Percentiles rank a stretch among this genome's conserved stretches.
phyloP scores from a whole-genome alignment of 2,888 invertebrate genomes.

The Drosophila histrio region DNA sequence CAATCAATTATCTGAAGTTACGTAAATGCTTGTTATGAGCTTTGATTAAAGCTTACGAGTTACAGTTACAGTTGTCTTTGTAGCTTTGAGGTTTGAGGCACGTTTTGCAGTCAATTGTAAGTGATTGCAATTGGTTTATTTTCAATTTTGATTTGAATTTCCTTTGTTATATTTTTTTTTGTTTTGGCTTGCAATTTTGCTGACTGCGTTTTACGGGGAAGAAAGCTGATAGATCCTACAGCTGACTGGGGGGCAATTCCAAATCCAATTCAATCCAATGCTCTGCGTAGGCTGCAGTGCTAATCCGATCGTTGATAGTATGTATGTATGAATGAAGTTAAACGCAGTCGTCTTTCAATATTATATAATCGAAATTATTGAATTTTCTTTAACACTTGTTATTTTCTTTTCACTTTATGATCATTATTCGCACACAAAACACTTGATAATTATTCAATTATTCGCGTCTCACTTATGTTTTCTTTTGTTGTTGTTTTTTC shows the following conservation, averaged over 20 bases:
- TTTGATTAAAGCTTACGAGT: constrained; percentile 54
- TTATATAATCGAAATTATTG: constrained; percentile 17
- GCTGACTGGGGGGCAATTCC: constrained; percentile 10
- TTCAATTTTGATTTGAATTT: constrained; percentile 65
- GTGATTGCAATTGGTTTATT: constrained; percentile 27
- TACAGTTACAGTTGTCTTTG: constrained; percentile 42
- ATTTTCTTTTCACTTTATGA: constrained; percentile 59
- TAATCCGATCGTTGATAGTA: constrained; percentile 33
- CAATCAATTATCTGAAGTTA: constrained; percentile 65
- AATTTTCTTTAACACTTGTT: constrained; percentile 6
- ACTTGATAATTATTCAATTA: constrained; percentile 26
- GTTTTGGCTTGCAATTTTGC: constrained; percentile 36
- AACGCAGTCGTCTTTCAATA: constrained; percentile 40
- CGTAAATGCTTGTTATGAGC: constrained; percentile 60
- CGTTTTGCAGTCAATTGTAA: constrained; percentile 30
- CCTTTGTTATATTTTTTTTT: constrained; percentile 20
- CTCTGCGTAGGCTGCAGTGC: constrained; percentile 23
- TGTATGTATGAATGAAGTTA: constrained; percentile 20
- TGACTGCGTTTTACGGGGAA: constrained; percentile 53
- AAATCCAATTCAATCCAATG: constrained; percentile 53
- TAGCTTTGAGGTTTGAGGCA: constrained; percentile 50
- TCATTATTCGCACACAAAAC: constrained; percentile 59
- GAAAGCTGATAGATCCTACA: constrained; percentile 23
- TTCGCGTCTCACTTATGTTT: constrained; percentile 29
- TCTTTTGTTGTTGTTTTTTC: constrained; percentile 33